Base-by-base conservation (phyloP, 1,140 invertebrate genomes). In the Bicyclus anynana region DNA sequence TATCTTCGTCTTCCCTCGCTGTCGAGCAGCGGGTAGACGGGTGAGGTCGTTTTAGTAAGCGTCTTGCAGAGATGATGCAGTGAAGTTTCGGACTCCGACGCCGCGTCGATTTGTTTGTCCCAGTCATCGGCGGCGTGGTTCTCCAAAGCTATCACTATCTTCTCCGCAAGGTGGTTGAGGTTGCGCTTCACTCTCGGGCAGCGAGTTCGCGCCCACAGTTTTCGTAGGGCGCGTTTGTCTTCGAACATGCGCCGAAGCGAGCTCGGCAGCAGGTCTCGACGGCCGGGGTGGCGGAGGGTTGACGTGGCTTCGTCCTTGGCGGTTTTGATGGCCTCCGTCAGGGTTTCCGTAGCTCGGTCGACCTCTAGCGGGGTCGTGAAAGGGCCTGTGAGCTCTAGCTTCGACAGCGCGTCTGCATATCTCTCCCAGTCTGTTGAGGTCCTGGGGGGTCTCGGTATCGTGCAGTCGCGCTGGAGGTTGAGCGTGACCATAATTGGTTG, bases 401-500 rank as follows among this genome's bases (percentile, higher is more conserved):
- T 7, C 7, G n/a, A 17, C 16, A 38, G 13, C 35, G 16, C 13
- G 4, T 3, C 16, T 4, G 35, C 16, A 13, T 38, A 38, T 10
- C 16, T 38, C 35, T 38, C 35, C 35, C 35, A 38, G 13, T 17
- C 10, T 7, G 16, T 38, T 14, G 14, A 2, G 13, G 2, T 14
- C 2, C 35, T 14, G 13, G 35, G 35, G 16, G 35, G 35, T 14
- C 16, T 13, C 16, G 35, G n/a, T 2, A 38, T 38, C 4, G 16
- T 17, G 35, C 14, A 38, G 13, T 17, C 35, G 35, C 35, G 35
- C 35, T 38, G 35, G 35, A 38, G 35, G 35, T 16, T 16, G 2
- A 17, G 13, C 74, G 77, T 0, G 73, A 82, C 46, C 72, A 82
- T 6, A 5, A 49, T 33, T 0, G 54, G 54, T 9, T 50, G 20